These are phyloP conservation scores for Acanthisitta chloris DNA, from an alignment of 2,113 vertebrate species.

Conservation along the genomic window DNA sequence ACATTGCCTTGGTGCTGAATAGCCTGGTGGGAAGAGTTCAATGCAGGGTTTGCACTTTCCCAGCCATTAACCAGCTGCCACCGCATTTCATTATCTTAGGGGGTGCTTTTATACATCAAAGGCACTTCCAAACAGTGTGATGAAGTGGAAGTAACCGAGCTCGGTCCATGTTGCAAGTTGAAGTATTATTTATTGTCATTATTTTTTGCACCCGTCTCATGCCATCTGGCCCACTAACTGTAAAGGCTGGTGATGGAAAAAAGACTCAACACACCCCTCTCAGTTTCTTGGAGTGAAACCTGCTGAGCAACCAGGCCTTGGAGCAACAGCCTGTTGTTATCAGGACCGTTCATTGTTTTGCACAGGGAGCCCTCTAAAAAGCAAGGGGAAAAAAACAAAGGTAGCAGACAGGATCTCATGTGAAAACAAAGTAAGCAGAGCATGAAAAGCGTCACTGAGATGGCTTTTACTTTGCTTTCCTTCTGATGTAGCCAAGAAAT, in stretches of 20 bases:
- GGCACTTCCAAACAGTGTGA: conserved; percentile 75
- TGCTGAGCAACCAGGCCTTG: conserved; percentile 57
- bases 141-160: conserved; percentile 78
- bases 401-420: conserved; percentile 30
- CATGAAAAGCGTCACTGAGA: conserved; percentile 23
- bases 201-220: conserved; percentile 20
- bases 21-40: conserved; percentile 74
- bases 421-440: conserved; percentile 37
- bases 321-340: conserved; percentile 65
- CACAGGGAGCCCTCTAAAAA: conserved; percentile 32
- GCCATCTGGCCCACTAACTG: conserved; percentile 78
- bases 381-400: conserved; percentile 26
- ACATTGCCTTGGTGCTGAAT: conserved; percentile 74
- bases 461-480: conserved; percentile 57
- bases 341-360: conserved; percentile 57
- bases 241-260: conserved; percentile 37
- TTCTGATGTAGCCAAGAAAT: conserved; percentile 35
- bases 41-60: conserved; percentile 80
- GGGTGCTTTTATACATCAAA: conserved; percentile 77
- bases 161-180: conserved; percentile 60
- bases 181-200: conserved; percentile 38
- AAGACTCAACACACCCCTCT: conserved; percentile 51
- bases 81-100: conserved; percentile 81
- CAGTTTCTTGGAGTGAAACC: conserved; percentile 72
- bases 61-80: conserved; percentile 85